These are phyloP conservation scores for Aphelinus certus DNA, from an alignment of 1,140 invertebrate species.

Conservation along the genomic window DNA sequence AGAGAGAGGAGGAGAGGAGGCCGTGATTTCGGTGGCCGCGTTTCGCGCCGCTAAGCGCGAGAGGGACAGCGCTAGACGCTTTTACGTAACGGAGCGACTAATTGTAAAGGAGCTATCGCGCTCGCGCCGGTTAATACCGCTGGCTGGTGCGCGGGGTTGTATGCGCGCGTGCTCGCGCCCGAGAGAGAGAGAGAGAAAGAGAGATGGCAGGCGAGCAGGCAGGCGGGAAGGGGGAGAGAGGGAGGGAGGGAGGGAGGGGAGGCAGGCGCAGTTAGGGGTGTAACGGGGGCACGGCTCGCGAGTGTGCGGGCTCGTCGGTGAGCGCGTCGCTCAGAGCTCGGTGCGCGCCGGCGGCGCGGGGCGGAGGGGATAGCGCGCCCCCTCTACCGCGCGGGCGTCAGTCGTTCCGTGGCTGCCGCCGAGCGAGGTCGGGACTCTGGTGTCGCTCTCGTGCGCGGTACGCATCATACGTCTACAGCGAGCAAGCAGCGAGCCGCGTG, in stretches of 20 bases:
- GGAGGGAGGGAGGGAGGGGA: slow-evolving; percentile 10
- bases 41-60: slow-evolving; percentile 36
- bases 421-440: too few species aligned
- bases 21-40: slow-evolving; percentile 52
- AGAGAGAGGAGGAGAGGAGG: slow-evolving; percentile 20
- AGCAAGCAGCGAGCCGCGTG: not conserved
- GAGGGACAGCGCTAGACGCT: slow-evolving; percentile 43
- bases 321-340: too few species aligned
- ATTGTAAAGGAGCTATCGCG: slow-evolving; percentile 65
- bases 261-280: slow-evolving; percentile 30
- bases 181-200: slow-evolving; percentile 15
- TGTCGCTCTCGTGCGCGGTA: too few species aligned
- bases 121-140: slow-evolving; percentile 60
- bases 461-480: too few species aligned
- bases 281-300: slow-evolving; percentile 26
- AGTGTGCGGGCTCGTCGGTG: too few species aligned
- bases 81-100: slow-evolving; percentile 65
- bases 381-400: not conserved
- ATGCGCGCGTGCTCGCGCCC: not conserved
- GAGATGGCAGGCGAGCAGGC: not conserved
- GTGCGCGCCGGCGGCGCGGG: not conserved
- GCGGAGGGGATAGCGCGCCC: slow-evolving; percentile 6
- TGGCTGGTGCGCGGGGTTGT: slow-evolving; percentile 44
- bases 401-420: too few species aligned
- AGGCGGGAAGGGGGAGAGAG: not conserved